Conservation (phyloP, 2,113 vertebrate genomes). For the Sus scrofa region DNA sequence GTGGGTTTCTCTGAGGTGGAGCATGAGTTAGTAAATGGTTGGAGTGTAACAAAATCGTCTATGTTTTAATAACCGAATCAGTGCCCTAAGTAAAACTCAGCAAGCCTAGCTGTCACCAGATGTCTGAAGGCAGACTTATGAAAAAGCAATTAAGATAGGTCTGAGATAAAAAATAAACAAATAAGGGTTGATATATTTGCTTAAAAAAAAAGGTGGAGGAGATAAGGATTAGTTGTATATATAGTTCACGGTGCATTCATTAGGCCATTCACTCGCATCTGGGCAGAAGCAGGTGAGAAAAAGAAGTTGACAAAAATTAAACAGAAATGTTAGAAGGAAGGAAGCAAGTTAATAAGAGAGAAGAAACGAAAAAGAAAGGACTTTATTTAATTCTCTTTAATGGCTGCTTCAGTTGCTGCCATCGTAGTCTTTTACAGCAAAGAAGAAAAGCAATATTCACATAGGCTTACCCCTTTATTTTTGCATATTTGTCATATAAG, state of each 20-base stretch:
- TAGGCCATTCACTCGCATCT: neutral
- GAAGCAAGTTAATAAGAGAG: conserved; percentile 7
- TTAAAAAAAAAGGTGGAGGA: neutral
- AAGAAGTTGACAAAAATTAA: neutral
- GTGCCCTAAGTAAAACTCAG: neutral
- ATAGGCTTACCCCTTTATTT: neutral
- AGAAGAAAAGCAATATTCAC: neutral
- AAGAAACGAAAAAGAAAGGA: neutral
- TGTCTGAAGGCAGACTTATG: neutral
- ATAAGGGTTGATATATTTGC: neutral
- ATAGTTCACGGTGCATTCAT: neutral
- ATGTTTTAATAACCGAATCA: neutral
- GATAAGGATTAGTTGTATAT: neutral
- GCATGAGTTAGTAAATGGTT: neutral
- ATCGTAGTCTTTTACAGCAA: neutral
- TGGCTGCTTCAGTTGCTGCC: neutral
- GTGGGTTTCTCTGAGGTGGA: neutral
- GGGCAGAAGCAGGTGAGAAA: conserved; percentile 21
- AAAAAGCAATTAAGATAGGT: neutral
- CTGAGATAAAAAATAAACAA: neutral
- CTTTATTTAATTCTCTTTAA: neutral
- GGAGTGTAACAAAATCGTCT: neutral
- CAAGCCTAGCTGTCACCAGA: neutral
- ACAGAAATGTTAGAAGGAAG: neutral
- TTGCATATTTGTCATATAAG: neutral